These are phyloP conservation scores for Ptiloglossa arizonensis DNA, from an alignment of 1,140 invertebrate genomes.

Conservation along the genomic window DNA sequence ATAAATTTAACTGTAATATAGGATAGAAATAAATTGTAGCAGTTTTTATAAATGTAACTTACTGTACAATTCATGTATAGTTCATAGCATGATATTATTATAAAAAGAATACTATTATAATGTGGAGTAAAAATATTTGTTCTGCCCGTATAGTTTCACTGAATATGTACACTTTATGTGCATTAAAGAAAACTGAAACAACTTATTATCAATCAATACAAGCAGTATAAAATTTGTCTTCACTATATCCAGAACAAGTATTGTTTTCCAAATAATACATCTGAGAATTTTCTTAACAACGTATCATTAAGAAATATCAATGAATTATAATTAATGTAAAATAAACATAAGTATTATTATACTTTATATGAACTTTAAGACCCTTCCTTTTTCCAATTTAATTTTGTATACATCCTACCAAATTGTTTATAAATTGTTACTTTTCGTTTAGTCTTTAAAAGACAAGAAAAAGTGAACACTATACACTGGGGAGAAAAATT, in stretches of 20 bases:
- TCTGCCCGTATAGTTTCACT: background rate
- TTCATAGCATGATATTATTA: background rate
- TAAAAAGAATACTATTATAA: background rate
- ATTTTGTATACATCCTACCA: background rate
- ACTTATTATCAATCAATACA: constrained; percentile 17
- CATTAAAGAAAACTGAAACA: background rate
- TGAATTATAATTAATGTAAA: background rate
- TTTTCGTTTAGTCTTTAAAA: background rate
- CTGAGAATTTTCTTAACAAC: background rate
- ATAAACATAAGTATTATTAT: background rate
- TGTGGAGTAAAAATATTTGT: background rate
- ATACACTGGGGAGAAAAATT: constrained; percentile 5
- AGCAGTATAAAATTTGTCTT: background rate
- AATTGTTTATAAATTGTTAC: background rate
- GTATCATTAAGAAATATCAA: background rate
- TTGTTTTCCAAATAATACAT: background rate
- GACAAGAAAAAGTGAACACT: background rate
- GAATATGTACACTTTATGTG: background rate
- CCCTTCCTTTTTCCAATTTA: background rate
- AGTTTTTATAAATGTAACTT: background rate
- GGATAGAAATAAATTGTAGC: background rate
- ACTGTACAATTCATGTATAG: background rate
- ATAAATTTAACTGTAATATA: constrained; percentile 15
- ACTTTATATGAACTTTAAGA: background rate
- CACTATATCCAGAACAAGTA: background rate